phyloP scores from a whole-genome alignment of 1,140 invertebrate species.

The Cotesia chilonis region DNA sequence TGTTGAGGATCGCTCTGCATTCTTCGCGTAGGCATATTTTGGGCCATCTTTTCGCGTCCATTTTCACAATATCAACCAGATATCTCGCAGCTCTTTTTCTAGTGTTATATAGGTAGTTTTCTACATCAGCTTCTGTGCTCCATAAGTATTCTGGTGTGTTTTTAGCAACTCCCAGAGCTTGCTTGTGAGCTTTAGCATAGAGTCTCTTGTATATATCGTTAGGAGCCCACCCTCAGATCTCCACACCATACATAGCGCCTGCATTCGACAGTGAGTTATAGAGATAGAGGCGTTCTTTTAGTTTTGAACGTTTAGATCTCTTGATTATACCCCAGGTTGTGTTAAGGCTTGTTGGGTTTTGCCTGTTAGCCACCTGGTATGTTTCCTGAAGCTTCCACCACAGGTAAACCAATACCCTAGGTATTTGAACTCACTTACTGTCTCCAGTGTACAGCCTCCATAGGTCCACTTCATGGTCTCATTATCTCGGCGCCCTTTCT shows the following conservation, averaged over 20 bases:
- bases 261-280: slow-evolving; percentile 19
- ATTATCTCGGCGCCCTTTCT: slow-evolving; percentile 20
- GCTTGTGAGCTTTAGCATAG: no score
- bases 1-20: no score
- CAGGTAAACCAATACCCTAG: slow-evolving; percentile 20
- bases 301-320: background rate
- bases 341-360: slow-evolving; percentile 26
- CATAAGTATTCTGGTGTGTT: no score
- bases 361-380: background rate
- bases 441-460: slow-evolving; percentile 15
- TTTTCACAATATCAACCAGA: no score
- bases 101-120: no score
- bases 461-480: slow-evolving; percentile 19
- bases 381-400: background rate
- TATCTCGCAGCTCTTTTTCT: no score
- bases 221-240: slow-evolving; percentile 30
- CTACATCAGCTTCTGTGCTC: no score
- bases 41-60: no score
- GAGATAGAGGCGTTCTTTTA: slow-evolving; percentile 28
- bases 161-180: no score
- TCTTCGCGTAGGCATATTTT: no score
- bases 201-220: no score
- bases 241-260: slow-evolving; percentile 26
- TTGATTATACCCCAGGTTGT: slow-evolving; percentile 24
- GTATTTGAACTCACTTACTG: slow-evolving; percentile 21